Evolutionary conservation across 37 sponge, comb jelly and placozoan species (phyloP), one percentile per base, ranked within the genome.

Genomic region (Amphimedon queenslandica): DNA sequence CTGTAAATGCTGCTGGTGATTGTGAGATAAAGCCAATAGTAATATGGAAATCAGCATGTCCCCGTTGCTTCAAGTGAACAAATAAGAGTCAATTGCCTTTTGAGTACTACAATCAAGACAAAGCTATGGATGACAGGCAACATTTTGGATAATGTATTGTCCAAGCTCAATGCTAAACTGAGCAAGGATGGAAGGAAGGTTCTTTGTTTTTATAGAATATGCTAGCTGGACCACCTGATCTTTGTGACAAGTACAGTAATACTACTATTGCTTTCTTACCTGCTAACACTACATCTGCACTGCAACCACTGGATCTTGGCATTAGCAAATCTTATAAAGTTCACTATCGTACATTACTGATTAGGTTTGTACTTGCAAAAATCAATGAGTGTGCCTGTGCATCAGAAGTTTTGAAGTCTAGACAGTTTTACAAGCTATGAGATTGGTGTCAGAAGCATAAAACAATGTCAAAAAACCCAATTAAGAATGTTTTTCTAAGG

Each of bases 121-220:
- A n/a, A n/a, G n/a, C n/a, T n/a, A n/a, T 85, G 87, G 87, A 85
- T 80, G 87, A 85, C 68, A 57, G 81, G 81, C 37, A 76, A 80
- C 16, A 74, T 80, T 40, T 25, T 74, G 75, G 81, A 81, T 2
- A 47, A 27, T 1, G 38, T 81, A 40, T 37, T 80, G 29, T 36
- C 81, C 23, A 74, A 74, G 33, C 28, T 85, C 13, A 85, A 85
- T 58, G 24, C 34, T 21, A 33, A 3, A 27, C 51, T 85, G 40
- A 66, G 57, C 28, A 53, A 55, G 23, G 74, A 40, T 42, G 61
- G 55, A 63, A 37, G 80, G 18, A 58, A 23, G 1, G 41, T 85
- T 74, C 58, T 85, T 16, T 40, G n/a, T n/a, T 55, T 21, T 55
- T 23, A 55, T n/a, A n/a, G n/a, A n/a, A n/a, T n/a, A n/a, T n/a